Conservation (phyloP, 35 echinoderm and acorn worm species). For the Holothuria glaberrima region DNA sequence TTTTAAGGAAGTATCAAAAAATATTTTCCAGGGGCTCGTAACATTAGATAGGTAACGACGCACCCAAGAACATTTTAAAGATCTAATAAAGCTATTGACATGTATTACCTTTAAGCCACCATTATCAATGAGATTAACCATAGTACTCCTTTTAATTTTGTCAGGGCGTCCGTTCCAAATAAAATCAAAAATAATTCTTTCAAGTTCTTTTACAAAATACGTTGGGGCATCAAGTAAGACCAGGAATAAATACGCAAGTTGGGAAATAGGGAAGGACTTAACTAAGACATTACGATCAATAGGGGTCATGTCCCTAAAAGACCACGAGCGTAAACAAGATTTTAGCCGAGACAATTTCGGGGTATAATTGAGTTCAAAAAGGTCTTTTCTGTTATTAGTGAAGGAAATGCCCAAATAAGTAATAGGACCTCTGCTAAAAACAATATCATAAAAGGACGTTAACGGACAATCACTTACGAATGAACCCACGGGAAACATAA, state of each 20-base stretch:
- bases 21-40: not conserved
- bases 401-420: not conserved
- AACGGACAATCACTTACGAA: not conserved
- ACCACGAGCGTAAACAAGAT: not conserved
- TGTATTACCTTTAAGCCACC: not conserved
- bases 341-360: not conserved
- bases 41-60: not conserved
- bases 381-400: not conserved
- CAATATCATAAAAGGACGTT: not conserved
- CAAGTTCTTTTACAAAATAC: not conserved
- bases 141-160: not conserved
- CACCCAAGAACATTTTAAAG: constrained; percentile 12
- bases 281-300: not conserved
- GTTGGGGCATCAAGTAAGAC: not conserved
- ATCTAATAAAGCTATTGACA: not conserved
- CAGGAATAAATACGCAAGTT: too few species aligned
- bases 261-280: not conserved
- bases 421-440: not conserved
- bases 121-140: not conserved
- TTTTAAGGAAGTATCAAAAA: not conserved
- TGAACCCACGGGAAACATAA: too few species aligned
- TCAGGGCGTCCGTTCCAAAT: not conserved
- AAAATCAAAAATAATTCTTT: not conserved
- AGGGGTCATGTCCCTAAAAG: not conserved
- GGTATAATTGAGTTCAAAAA: not conserved